phyloP scores from a whole-genome alignment of 2,113 vertebrate species.

The Gymnocephalus cernua region DNA sequence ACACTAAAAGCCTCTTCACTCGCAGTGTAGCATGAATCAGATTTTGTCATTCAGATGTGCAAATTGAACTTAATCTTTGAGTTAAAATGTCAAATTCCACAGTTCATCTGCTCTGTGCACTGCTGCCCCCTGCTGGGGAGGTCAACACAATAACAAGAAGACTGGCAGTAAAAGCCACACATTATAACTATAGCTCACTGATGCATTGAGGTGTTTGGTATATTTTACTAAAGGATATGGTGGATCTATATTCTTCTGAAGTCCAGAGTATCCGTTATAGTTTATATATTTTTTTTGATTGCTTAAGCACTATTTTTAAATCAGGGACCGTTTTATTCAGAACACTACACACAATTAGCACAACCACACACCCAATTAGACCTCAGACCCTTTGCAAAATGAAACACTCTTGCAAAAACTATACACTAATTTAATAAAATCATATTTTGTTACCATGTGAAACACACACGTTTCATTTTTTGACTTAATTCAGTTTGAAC shows the following conservation, averaged over 20 bases:
- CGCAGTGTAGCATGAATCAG: conserved; percentile 6
- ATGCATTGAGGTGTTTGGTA: not conserved
- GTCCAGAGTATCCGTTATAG: not conserved
- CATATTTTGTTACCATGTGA: no score
- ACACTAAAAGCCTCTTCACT: conserved; percentile 6
- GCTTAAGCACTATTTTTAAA: no score
- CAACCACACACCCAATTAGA: no score
- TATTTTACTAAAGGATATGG: not conserved
- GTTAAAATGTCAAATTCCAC: conserved; percentile 16
- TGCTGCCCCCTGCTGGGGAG: conserved; percentile 9
- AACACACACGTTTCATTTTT: no score
- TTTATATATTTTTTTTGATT: no score
- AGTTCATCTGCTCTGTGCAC: not conserved
- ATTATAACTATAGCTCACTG: no score
- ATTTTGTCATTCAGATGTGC: conserved; percentile 15
- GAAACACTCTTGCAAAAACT: no score
- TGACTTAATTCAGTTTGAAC: no score
- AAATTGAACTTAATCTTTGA: conserved; percentile 10
- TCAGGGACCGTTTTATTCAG: no score
- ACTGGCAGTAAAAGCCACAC: not conserved
- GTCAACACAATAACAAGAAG: not conserved
- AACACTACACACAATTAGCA: no score
- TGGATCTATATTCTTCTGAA: not conserved
- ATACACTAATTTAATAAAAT: no score
- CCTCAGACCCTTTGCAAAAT: no score